Conservation (phyloP, 2,888 invertebrate species). For the Eupithecia abbreviata region DNA sequence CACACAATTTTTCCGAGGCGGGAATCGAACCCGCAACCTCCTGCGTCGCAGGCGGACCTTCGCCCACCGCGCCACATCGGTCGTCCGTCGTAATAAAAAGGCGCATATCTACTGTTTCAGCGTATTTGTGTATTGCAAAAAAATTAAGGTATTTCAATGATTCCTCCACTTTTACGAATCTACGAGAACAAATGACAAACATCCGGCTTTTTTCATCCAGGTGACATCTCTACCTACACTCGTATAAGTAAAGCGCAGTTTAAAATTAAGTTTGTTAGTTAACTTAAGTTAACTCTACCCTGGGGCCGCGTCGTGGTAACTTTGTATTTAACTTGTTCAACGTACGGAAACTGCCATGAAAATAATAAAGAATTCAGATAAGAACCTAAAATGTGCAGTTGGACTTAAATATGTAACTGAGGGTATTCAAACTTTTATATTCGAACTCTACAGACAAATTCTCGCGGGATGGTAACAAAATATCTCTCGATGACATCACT, state of each 20-base stretch:
- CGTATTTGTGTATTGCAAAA: too few relatives aligned
- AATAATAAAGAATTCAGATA: slow-evolving; percentile 27
- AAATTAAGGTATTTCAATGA: too few relatives aligned
- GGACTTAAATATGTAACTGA: not conserved
- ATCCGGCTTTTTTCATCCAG: not conserved
- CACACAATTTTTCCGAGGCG: too few relatives aligned
- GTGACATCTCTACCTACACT: slow-evolving; percentile 17
- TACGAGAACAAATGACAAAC: not conserved
- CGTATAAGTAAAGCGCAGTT: slow-evolving; percentile 46
- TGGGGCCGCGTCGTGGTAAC: slow-evolving; percentile 35
- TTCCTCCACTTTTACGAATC: not conserved
- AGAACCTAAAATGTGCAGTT: slow-evolving; percentile 18
- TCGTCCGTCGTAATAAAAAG: too few relatives aligned
- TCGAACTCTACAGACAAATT: not conserved
- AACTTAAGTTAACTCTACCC: slow-evolving; percentile 47
- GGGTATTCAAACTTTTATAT: not conserved
- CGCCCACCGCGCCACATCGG: too few relatives aligned
- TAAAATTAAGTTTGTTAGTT: slow-evolving; percentile 55
- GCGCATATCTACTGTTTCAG: too few relatives aligned
- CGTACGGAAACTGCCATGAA: slow-evolving; percentile 23
- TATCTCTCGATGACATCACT: not conserved
- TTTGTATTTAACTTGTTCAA: slow-evolving; percentile 34
- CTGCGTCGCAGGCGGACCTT: too few relatives aligned
- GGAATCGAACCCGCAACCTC: too few relatives aligned
- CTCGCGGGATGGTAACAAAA: not conserved